phyloP scores from a whole-genome alignment of 2,797 vertebrate species.

The Limosa lapponica region DNA sequence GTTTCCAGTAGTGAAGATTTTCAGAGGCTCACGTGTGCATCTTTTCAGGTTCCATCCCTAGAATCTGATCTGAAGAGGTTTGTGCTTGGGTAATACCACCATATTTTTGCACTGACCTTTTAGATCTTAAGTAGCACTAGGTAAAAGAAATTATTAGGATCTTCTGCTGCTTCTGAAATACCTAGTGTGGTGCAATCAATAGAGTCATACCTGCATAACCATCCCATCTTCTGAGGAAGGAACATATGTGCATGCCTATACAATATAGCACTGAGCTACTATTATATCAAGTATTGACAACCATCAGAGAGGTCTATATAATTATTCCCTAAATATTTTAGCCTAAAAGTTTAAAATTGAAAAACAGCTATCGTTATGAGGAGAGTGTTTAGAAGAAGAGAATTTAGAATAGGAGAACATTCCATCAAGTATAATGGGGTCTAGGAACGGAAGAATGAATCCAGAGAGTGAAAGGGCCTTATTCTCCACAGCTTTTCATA shows the following conservation, averaged over 20 bases:
- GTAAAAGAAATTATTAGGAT: not conserved
- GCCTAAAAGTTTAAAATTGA: not conserved
- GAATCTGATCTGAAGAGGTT: not conserved
- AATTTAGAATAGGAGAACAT: not conserved
- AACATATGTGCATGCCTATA: not conserved
- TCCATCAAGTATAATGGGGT: not conserved
- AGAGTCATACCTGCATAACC: not conserved
- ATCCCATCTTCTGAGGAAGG: not conserved
- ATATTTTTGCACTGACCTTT: not conserved
- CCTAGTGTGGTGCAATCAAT: not conserved
- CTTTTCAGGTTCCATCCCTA: not conserved
- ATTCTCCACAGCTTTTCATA: fast-evolving
- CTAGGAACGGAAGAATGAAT: not conserved
- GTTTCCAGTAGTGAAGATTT: not conserved
- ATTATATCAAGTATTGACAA: not conserved
- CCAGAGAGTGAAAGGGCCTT: not conserved
- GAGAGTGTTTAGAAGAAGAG: not conserved
- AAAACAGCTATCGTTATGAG: fast-evolving
- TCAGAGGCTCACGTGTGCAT: fast-evolving
- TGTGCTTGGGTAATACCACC: not conserved
- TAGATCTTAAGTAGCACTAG: not conserved
- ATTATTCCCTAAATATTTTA: not conserved
- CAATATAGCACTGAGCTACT: not conserved
- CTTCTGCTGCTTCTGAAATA: not conserved
- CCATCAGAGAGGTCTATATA: not conserved